A percentile compares a stretch with the other conserved stretches of the same genome.
phyloP scores from a whole-genome alignment of 2,113 vertebrate genomes.

The Otis tarda region DNA sequence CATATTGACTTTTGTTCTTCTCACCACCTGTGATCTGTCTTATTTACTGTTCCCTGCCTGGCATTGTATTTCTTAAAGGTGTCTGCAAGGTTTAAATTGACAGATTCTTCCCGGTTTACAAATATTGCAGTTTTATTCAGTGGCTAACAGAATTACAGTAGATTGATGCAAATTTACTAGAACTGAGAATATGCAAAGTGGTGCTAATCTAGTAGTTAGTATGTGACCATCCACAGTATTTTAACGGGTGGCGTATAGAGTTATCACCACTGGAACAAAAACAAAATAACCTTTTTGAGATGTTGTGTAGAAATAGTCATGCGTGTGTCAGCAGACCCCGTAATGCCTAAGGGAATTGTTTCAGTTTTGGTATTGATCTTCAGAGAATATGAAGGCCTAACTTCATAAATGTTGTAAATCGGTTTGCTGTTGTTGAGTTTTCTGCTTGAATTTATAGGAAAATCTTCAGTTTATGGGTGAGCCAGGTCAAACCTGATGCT shows the following conservation, averaged over 20 bases:
- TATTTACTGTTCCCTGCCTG: neutral
- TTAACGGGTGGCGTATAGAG: neutral
- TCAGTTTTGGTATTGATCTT: neutral
- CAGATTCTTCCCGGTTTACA: neutral
- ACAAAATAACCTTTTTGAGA: constrained; percentile 28
- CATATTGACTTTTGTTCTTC: neutral
- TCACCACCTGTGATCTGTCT: neutral
- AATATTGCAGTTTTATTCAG: neutral
- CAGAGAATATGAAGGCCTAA: neutral
- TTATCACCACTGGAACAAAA: constrained; percentile 43
- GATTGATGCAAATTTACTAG: neutral
- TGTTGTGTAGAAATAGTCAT: neutral
- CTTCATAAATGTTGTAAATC: neutral
- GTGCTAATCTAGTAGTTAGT: neutral
- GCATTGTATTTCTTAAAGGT: neutral
- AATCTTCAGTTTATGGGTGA: neutral
- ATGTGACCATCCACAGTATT: neutral
- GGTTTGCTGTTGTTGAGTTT: neutral
- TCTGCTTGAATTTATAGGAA: neutral
- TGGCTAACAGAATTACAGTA: neutral
- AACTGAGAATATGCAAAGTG: neutral
- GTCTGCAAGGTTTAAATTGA: neutral
- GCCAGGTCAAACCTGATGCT: neutral
- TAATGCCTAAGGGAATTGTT: neutral
- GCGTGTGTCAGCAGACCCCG: neutral